A percentile compares a stretch with the other conserved stretches of the same genome.
Evolutionary conservation across 1,140 invertebrate genomes (phyloP).

Genomic region (Manduca sexta): DNA sequence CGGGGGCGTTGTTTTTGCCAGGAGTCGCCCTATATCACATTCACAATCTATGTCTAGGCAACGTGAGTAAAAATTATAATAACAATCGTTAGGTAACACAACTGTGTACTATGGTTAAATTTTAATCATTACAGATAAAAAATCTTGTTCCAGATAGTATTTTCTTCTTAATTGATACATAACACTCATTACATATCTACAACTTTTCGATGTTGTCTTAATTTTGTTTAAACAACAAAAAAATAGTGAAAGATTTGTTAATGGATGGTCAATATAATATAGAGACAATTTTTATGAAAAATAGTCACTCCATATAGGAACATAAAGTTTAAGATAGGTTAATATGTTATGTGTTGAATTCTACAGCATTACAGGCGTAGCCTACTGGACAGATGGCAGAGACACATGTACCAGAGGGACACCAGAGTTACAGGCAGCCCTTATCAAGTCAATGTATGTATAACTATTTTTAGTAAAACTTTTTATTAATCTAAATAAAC

Average conservation of each 20-base stretch:
- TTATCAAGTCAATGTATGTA: constrained; percentile 72
- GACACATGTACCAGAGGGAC: constrained; percentile 71
- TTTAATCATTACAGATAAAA: background rate
- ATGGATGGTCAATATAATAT: too few species aligned
- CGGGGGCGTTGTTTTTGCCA: constrained; percentile 72
- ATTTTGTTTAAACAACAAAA: too few species aligned
- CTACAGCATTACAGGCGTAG: constrained; percentile 71
- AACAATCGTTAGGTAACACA: constrained; percentile 52
- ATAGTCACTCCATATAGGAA: too few species aligned
- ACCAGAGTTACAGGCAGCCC: constrained; percentile 70
- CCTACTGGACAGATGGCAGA: constrained; percentile 66
- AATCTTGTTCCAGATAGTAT: background rate
- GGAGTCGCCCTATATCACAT: constrained; percentile 74
- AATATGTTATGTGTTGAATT: constrained; percentile 2
- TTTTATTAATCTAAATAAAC: too few species aligned
- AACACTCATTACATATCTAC: too few species aligned
- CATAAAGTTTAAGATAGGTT: too few species aligned
- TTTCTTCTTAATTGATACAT: too few species aligned
- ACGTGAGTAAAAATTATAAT: constrained; percentile 64
- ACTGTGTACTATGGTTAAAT: background rate
- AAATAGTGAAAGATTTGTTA: too few species aligned
- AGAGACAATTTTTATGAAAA: too few species aligned
- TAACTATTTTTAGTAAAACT: too few species aligned
- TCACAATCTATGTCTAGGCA: constrained; percentile 74
- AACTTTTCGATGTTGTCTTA: too few species aligned